Evolutionary conservation across 2,888 invertebrate species (phyloP), one percentile per base, ranked within the genome.

Genomic region (Pediacus dermestoides): DNA sequence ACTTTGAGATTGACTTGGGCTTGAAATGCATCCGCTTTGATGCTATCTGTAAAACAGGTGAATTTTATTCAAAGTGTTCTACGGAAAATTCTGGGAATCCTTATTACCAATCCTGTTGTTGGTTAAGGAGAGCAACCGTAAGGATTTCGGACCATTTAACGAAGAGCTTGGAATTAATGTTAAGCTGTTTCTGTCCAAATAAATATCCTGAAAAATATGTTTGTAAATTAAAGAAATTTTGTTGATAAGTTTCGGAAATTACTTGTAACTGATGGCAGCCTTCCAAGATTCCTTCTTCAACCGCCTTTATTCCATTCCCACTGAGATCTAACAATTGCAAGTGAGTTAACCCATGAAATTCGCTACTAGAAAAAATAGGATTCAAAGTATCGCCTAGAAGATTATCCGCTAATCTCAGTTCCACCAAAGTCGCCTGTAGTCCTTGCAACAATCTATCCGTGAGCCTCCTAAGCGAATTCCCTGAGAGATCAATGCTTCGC

Each of bases 371-470:
- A 67, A 92, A 92, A 50, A 92, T 89, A 0, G 92, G 92, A 69
- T 91, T 92, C 15, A 92, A 70, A 56, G 86, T 88, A 63, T 92
- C 91, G 1, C 92, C 92, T 15, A 93, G 74, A n/a, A 88, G 71
- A 63, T 93, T 93, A 58, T 88, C 81, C 15, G 85, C 77, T 34
- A 93, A 67, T 9, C 78, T 76, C 22, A 92, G 65, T 53, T 82
- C 83, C 11, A 80, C 78, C 22, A 92, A 70, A 6, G 81, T 80
- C 1, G 76, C 74, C 48, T 76, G 76, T 0, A 86, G 71, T 0
- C 82, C 82, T 10, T 76, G 75, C 27, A 91, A 74, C 1, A 85
- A 72, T 32, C 85, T 76, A 52, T 90, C 89, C 2, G 88, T 85
- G 30, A 93, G 70, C 44, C 88, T 75, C 28, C 89, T 72, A 2